Base-by-base conservation (phyloP, 2,797 vertebrate genomes). In the Mycteria americana region DNA sequence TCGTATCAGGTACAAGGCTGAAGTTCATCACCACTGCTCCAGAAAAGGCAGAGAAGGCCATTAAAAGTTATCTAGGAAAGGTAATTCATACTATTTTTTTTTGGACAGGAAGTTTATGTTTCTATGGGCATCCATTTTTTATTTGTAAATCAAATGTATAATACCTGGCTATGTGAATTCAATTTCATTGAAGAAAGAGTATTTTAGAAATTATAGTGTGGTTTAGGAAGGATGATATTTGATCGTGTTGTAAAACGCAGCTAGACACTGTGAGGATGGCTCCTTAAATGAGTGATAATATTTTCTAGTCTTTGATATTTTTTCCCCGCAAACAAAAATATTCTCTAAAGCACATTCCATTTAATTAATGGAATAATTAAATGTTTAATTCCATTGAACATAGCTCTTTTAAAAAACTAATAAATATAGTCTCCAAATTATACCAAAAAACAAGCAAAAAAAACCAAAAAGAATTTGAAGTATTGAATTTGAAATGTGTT, bases 341-440 rank as follows among this genome's bases (percentile, higher is more conserved):
- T 59, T 60, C 27, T 60, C 2, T 56, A 45, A 70, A 86, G 53
- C 54, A 45, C 11, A 62, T 25, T 3, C 22, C 7, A 53, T 15
- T 62, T 57, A 28, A 86, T 37, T 89, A 39, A 39, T 39, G 37
- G 37, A 39, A 39, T 39, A 39, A 39, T 39, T 39, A 39, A 39
- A 39, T 39, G 37, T 39, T 39, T 39, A 39, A 39, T 39, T 39
- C 37, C 37, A 39, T 60, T 48, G 19, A 92, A 63, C 10, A n/a
- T 0, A 2, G 1, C 16, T 83, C 27, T 79, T 83, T 17, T 0
- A n/a, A 65, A 76, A 77, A 62, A 5, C 1, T 8, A 48, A 56
- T 28, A 37, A 28, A 69, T 37, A 75, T 12, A 67, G 27, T 35
- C 28, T 77, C 35, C 25, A 21, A 77, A 64, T 48, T 81, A 57